Evolutionary conservation across 2,113 vertebrate species (phyloP).

Genomic region (Orcinus orca): DNA sequence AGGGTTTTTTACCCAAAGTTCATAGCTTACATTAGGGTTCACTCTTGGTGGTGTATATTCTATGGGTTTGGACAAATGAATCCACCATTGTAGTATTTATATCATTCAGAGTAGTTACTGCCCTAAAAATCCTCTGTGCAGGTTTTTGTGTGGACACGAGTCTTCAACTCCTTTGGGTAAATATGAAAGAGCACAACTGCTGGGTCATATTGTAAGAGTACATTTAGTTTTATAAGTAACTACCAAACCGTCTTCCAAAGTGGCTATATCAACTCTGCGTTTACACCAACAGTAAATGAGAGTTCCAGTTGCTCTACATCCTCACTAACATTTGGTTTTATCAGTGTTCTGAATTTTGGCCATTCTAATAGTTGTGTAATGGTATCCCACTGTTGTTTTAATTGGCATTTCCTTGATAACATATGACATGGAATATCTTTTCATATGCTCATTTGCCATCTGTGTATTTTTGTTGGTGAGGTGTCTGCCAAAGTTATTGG

Average conservation of each 20-base stretch:
- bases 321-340: background rate
- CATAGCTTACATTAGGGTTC: background rate
- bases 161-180: background rate
- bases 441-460: background rate
- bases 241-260: background rate
- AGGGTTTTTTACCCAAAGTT: background rate
- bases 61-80: background rate
- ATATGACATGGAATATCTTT: background rate
- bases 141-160: background rate
- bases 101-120: background rate
- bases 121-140: background rate
- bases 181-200: background rate
- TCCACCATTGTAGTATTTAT: too few species aligned
- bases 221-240: background rate
- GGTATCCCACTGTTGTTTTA: background rate
- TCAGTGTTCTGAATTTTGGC: background rate
- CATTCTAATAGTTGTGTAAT: background rate
- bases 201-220: background rate
- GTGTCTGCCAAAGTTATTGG: too few species aligned
- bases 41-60: fast-evolving
- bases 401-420: background rate
- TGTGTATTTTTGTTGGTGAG: background rate
- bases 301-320: fast-evolving
- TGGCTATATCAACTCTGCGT: background rate
- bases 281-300: background rate